Conservation (phyloP, 2,797 vertebrate species). For the Sebastes melanostomus region DNA sequence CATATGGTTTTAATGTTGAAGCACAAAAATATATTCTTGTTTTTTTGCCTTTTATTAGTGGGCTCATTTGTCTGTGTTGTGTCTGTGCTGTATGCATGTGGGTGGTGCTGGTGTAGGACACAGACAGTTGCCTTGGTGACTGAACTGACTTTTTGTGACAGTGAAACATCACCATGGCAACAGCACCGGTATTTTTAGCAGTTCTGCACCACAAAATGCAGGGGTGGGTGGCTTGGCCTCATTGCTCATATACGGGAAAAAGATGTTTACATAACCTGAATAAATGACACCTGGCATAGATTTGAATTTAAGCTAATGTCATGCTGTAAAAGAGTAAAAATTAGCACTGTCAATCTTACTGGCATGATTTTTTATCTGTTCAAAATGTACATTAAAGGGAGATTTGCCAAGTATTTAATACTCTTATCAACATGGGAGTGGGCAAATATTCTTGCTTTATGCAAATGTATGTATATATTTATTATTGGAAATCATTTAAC, state of each 20-base stretch:
- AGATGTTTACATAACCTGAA: not conserved
- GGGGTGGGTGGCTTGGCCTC: not conserved
- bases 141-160: not conserved
- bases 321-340: not conserved
- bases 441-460: too few relatives aligned
- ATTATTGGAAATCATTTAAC: too few relatives aligned
- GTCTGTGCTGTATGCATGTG: not conserved
- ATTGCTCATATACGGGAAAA: conserved; percentile 2
- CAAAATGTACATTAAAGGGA: too few relatives aligned
- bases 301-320: not conserved
- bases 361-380: too few relatives aligned
- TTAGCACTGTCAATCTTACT: too few relatives aligned
- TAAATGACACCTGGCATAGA: not conserved
- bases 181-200: conserved; percentile 32
- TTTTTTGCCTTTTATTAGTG: not conserved
- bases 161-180: conserved; percentile 38
- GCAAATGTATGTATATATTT: too few relatives aligned
- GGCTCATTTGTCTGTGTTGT: conserved; percentile 5
- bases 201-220: not conserved
- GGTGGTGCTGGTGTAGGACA: not conserved
- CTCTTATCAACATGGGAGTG: too few relatives aligned
- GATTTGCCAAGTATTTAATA: too few relatives aligned
- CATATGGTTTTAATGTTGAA: not conserved
- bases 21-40: not conserved
- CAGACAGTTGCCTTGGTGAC: conserved; percentile 22